Percentiles rank a stretch among this genome's conserved stretches.
Evolutionary conservation across 53 echinoderm and acorn worm species (phyloP).

Genomic region (Echinarachnius parma): DNA sequence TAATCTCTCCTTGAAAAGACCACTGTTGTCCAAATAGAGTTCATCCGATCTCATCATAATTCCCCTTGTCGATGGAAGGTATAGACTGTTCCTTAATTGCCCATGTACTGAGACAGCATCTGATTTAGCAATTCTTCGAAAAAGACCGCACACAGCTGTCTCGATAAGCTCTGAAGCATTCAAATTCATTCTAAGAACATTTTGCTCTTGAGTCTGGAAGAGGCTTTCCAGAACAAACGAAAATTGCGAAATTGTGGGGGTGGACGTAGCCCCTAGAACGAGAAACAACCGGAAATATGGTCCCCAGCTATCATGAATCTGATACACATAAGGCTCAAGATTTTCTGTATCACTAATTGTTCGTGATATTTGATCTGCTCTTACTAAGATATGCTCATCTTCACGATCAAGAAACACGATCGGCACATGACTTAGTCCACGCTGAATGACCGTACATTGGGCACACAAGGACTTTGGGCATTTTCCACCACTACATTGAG

Average conservation of each 20-base stretch:
- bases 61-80: no score
- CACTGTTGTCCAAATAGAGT: no score
- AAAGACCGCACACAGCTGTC: neutral
- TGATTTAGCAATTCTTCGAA: neutral
- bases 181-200: neutral
- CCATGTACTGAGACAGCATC: neutral
- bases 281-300: constrained; percentile 8
- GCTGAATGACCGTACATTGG: neutral
- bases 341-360: neutral
- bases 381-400: neutral
- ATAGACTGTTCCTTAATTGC: neutral
- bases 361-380: constrained; percentile 13
- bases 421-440: neutral
- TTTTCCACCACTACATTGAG: neutral
- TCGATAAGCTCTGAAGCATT: neutral
- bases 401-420: constrained; percentile 4
- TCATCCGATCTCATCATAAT: no score
- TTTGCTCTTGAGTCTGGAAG: neutral
- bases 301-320: constrained; percentile 32
- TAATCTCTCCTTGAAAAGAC: no score
- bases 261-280: constrained; percentile 26
- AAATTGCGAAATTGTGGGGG: constrained; percentile 42
- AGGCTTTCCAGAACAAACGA: constrained; percentile 30
- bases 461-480: neutral
- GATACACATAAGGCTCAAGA: constrained; percentile 12